A percentile compares a stretch with the other conserved stretches of the same genome.
phyloP scores from a whole-genome alignment of 2,888 invertebrate species.

The Tethea ocularis region DNA sequence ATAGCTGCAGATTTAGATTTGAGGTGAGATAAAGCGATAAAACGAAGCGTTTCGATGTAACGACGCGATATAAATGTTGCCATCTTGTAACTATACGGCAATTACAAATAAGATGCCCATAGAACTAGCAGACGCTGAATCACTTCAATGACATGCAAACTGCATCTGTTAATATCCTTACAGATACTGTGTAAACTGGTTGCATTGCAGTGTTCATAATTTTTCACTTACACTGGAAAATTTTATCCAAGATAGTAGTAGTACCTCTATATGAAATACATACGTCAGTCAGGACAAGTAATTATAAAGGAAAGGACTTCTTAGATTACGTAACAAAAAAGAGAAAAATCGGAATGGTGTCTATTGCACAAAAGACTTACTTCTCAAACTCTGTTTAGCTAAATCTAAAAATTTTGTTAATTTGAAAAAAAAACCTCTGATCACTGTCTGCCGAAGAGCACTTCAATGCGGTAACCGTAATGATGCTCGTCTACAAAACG shows the following conservation, averaged over 20 bases:
- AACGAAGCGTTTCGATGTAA: conserved; percentile 4
- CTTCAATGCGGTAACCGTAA: not conserved
- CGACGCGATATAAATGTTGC: conserved; percentile 6
- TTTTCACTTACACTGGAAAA: not conserved
- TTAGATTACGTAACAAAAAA: too few species aligned
- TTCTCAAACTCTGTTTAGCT: too few species aligned
- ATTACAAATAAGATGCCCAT: conserved; percentile 1
- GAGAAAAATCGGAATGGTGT: too few species aligned
- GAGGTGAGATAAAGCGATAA: conserved; percentile 10
- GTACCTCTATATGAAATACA: too few species aligned
- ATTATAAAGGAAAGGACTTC: too few species aligned
- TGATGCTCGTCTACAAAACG: not conserved
- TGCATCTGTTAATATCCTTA: not conserved
- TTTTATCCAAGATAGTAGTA: not conserved
- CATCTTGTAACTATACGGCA: conserved; percentile 1
- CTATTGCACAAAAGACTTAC: too few species aligned
- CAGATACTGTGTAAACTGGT: not conserved
- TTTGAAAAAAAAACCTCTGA: too few species aligned
- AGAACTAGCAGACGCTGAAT: not conserved
- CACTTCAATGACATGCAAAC: conserved; percentile 1
- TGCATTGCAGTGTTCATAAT: not conserved
- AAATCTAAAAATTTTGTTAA: too few species aligned
- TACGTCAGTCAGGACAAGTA: too few species aligned
- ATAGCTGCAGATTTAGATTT: conserved; percentile 9
- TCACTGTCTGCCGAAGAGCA: too few species aligned